phyloP scores from a whole-genome alignment of 2,113 vertebrate genomes.

The Pachypanchax playfairii region DNA sequence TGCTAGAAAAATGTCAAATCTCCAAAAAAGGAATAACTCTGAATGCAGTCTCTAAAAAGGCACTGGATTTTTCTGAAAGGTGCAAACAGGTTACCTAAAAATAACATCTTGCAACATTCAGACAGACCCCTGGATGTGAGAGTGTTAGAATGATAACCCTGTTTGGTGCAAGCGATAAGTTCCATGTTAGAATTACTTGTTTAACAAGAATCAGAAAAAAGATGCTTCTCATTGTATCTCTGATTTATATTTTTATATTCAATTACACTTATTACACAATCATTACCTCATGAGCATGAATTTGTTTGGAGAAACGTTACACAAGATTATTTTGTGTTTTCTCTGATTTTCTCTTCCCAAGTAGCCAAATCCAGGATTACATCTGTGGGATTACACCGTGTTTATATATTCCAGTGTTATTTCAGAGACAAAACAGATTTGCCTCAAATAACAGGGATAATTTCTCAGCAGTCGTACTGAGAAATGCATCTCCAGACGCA shows the following conservation, averaged over 20 bases:
- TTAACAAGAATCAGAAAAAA: neutral
- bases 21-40: neutral
- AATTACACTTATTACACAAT: neutral
- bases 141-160: neutral
- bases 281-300: neutral
- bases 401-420: neutral
- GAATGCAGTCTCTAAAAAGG: too few species aligned
- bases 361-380: conserved; percentile 5
- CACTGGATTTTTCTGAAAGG: neutral
- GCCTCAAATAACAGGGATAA: conserved; percentile 7
- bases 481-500: neutral
- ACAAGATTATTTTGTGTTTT: neutral
- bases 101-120: neutral
- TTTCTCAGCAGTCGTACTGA: conserved; percentile 2
- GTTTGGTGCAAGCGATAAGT: neutral
- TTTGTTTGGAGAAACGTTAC: neutral
- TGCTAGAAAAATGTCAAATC: neutral
- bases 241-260: neutral
- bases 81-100: neutral
- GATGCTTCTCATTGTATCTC: neutral
- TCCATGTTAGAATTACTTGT: neutral
- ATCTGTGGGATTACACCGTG: too few species aligned
- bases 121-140: neutral
- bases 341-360: neutral
- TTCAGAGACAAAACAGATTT: conserved; percentile 20